Percentiles rank a stretch among this genome's conserved stretches.
phyloP scores from a whole-genome alignment of 2,113 vertebrate genomes.

The Hypomesus transpacificus region DNA sequence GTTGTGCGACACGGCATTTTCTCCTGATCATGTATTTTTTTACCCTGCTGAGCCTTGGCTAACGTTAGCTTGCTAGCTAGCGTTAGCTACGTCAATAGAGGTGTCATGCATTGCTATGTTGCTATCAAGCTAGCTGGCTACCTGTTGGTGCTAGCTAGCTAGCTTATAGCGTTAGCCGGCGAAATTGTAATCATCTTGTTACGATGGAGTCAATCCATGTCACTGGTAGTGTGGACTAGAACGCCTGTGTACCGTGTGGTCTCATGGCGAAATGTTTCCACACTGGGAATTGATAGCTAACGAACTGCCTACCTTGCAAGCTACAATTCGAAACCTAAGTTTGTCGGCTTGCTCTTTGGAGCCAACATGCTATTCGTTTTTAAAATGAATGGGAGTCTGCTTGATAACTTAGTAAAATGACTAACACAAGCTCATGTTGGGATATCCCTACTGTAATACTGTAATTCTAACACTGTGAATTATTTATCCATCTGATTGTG shows the following conservation, averaged over 20 bases:
- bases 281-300: not conserved
- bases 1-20: not conserved
- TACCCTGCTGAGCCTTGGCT: not conserved
- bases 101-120: conserved; percentile 19
- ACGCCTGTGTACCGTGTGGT: not conserved
- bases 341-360: no score
- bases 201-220: no score
- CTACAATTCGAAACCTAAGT: no score
- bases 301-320: no score
- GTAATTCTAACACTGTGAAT: no score
- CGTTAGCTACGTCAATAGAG: conserved; percentile 8
- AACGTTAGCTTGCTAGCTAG: conserved; percentile 18
- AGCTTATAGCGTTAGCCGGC: not conserved
- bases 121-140: conserved; percentile 20
- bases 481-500: not conserved
- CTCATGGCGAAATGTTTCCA: not conserved
- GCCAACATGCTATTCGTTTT: no score
- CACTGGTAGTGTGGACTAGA: not conserved
- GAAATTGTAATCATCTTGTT: not conserved
- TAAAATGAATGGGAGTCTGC: no score
- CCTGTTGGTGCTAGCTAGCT: not conserved
- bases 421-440: no score
- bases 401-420: no score
- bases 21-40: not conserved
- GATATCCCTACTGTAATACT: no score